A percentile compares a stretch with the other conserved stretches of the same genome.
Conservation (phyloP, 92 coral and sea anemone genomes). For the Chrysogorgia sp. region DNA sequence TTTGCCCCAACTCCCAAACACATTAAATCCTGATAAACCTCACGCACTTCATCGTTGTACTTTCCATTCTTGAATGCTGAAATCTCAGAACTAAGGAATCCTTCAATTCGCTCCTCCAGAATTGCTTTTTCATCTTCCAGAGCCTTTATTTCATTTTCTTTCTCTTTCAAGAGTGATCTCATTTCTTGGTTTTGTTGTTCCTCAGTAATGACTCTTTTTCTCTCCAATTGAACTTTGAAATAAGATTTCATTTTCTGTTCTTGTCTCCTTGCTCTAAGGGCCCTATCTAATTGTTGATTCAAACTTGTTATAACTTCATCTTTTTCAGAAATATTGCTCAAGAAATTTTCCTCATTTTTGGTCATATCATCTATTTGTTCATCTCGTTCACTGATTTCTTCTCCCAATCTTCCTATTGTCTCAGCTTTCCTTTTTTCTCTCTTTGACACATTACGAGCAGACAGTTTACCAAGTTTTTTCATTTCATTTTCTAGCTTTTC, state of each 20-base stretch:
- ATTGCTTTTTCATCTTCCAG: constrained; percentile 44
- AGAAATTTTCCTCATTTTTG: too few relatives aligned
- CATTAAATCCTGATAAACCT: too few relatives aligned
- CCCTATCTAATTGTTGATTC: constrained; percentile 16
- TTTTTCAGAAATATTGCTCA: too few relatives aligned
- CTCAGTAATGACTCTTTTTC: constrained; percentile 29
- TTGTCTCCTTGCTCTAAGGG: constrained; percentile 1
- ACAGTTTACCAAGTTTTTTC: too few relatives aligned
- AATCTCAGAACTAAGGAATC: too few relatives aligned
- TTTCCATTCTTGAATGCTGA: too few relatives aligned
- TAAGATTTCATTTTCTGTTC: too few relatives aligned
- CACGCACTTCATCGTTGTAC: too few relatives aligned
- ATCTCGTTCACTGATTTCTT: constrained; percentile 5
- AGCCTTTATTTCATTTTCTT: constrained; percentile 34
- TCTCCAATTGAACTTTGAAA: too few relatives aligned
- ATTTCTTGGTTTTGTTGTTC: constrained; percentile 31
- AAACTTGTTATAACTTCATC: not conserved
- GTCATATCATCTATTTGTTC: not conserved
- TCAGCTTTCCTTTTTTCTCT: constrained; percentile 37
- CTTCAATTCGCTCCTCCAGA: too few relatives aligned
- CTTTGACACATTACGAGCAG: constrained; percentile 36
- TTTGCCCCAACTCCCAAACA: constrained; percentile 39
- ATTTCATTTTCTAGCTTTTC: too few relatives aligned
- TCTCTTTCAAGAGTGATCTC: too few relatives aligned
- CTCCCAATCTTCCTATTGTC: constrained; percentile 27